These are phyloP conservation scores for Dipodomys stephensi DNA, from an alignment of 2,113 vertebrate species.

Conservation along the genomic window DNA sequence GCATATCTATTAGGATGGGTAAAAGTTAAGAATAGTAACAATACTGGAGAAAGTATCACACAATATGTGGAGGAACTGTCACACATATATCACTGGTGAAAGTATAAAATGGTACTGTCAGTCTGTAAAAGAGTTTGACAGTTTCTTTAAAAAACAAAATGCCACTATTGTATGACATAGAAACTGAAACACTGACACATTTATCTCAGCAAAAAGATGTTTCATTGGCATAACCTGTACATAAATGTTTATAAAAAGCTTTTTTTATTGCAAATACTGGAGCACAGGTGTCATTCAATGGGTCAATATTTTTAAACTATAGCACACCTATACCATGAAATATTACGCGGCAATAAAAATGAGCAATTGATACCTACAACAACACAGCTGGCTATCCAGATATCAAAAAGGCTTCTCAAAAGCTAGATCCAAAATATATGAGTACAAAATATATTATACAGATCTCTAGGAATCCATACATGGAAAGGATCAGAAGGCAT, in stretches of 20 bases:
- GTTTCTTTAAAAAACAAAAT: neutral
- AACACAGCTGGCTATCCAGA: neutral
- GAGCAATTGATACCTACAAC: neutral
- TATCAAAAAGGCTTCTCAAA: too few relatives aligned
- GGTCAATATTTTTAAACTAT: neutral
- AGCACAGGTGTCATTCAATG: neutral
- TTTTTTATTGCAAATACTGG: neutral
- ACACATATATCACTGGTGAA: neutral
- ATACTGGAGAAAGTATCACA: neutral
- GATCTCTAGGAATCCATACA: too few relatives aligned
- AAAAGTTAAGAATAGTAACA: neutral
- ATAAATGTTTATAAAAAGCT: neutral
- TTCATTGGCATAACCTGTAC: too few relatives aligned
- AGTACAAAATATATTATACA: too few relatives aligned
- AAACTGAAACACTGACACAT: neutral
- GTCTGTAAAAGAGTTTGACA: neutral
- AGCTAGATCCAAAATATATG: too few relatives aligned
- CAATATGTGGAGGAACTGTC: neutral
- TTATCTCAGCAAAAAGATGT: neutral
- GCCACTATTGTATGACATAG: neutral
- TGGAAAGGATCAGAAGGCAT: too few relatives aligned
- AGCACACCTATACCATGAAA: neutral
- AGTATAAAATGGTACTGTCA: neutral
- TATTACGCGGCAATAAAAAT: constrained; percentile 23
- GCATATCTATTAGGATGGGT: neutral